phyloP scores from a whole-genome alignment of 2,113 vertebrate species.

The Saiga tatarica region DNA sequence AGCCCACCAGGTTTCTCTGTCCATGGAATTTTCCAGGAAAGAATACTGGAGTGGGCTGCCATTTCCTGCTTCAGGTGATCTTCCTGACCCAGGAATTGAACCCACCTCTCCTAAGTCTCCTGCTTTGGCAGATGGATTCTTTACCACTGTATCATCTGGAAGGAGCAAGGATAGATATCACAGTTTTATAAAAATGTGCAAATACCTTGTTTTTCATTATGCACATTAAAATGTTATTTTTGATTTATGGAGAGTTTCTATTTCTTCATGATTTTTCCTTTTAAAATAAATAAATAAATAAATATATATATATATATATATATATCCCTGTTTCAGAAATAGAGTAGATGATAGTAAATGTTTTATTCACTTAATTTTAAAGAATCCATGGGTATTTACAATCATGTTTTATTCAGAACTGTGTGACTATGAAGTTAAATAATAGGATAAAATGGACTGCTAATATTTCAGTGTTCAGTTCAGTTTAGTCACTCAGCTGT shows the following conservation, averaged over 20 bases:
- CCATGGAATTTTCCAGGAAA: neutral
- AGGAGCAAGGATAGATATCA: neutral
- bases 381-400: neutral
- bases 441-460: neutral
- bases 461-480: neutral
- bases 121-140: neutral
- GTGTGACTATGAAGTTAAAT: neutral
- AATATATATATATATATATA: neutral
- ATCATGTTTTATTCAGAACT: neutral
- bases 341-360: neutral
- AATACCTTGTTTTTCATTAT: neutral
- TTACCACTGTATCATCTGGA: neutral
- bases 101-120: neutral
- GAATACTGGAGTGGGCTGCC: neutral
- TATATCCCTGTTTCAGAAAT: neutral
- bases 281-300: neutral
- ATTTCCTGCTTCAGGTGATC: neutral
- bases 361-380: constrained; percentile 26
- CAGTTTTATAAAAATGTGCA: neutral
- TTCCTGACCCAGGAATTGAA: neutral
- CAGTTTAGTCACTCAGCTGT: too few relatives aligned
- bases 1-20: neutral
- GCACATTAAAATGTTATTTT: neutral
- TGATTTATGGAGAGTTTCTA: neutral
- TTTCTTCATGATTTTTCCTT: neutral